Conservation (phyloP, 2,113 vertebrate genomes). For the Epinephelus cyanopodus region DNA sequence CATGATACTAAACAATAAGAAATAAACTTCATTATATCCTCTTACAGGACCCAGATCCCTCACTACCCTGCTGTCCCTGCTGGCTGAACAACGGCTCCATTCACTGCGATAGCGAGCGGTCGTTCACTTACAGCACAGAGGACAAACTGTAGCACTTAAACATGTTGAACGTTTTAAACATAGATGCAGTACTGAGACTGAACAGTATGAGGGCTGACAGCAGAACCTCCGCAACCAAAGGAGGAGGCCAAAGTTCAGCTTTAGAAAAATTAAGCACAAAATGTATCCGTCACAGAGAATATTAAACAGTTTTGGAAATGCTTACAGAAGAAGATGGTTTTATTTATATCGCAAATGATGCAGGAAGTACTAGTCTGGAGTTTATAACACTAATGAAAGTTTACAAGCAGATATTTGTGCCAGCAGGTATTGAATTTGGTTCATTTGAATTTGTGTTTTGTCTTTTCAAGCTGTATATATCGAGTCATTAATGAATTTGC, state of each 20-base stretch:
- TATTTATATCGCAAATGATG: background rate
- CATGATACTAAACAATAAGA: constrained; percentile 26
- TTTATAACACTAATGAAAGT: background rate
- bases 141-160: constrained; percentile 50
- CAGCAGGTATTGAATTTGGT: background rate
- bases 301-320: background rate
- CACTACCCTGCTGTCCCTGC: constrained; percentile 7
- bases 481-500: background rate
- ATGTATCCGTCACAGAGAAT: background rate
- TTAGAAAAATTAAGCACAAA: constrained; percentile 31
- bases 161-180: constrained; percentile 4
- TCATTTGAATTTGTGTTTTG: background rate
- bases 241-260: constrained; percentile 10
- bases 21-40: constrained; percentile 23
- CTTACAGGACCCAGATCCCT: constrained; percentile 36
- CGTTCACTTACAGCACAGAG: background rate
- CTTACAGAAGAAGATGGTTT: background rate
- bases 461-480: background rate
- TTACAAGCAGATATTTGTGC: constrained; percentile 1
- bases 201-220: background rate
- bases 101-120: background rate
- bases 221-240: background rate
- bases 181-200: background rate
- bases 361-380: background rate
- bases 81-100: constrained; percentile 7